phyloP scores from a whole-genome alignment of 2,888 invertebrate species.

The Lysandra coridon region DNA sequence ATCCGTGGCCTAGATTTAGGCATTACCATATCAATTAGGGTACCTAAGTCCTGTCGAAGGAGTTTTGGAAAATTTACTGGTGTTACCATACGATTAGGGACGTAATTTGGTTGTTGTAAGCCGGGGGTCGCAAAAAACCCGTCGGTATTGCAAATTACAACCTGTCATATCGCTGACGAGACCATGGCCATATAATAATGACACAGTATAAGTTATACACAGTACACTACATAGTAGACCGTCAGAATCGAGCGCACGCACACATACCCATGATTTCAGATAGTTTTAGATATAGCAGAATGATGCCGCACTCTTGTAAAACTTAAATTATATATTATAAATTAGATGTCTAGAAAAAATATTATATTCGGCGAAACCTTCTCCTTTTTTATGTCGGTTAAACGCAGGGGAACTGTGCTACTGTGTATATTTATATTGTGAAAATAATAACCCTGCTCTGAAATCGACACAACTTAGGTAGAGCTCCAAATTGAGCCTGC shows the following conservation, averaged over 20 bases:
- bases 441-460: constrained; percentile 43
- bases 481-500: neutral
- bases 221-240: neutral
- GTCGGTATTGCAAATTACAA: constrained; percentile 67
- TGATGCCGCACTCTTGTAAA: too few species aligned
- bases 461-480: constrained; percentile 17
- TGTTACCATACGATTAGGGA: constrained; percentile 44
- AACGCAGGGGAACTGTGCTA: neutral
- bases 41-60: constrained; percentile 43
- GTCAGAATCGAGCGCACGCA: neutral
- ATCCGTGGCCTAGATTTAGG: constrained; percentile 77
- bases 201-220: neutral
- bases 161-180: constrained; percentile 74
- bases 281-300: neutral
- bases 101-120: constrained; percentile 43
- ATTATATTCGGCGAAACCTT: too few species aligned
- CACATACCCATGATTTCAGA: neutral
- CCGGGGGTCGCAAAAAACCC: constrained; percentile 47
- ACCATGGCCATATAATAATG: constrained; percentile 50
- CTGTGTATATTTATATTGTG: constrained; percentile 41
- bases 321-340: neutral
- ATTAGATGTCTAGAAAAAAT: neutral
- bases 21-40: constrained; percentile 51
- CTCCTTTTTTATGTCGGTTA: too few species aligned
- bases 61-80: constrained; percentile 42